A percentile compares a stretch with the other conserved stretches of the same genome.
Evolutionary conservation across 1,140 invertebrate species (phyloP).

Genomic region (Cherax quadricarinatus): DNA sequence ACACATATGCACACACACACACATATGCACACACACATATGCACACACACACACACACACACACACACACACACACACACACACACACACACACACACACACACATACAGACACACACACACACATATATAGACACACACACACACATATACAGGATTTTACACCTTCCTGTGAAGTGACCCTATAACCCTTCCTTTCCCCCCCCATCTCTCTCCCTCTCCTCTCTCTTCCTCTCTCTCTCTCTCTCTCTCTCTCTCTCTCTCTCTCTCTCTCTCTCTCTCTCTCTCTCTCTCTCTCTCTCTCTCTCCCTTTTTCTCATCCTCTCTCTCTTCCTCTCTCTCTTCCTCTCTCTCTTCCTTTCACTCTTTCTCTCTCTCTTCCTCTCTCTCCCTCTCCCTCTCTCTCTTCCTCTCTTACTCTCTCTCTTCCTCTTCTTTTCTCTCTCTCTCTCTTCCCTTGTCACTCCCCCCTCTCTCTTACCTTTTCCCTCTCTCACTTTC

Average conservation of each 20-base stretch:
- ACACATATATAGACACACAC: not conserved
- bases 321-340: not conserved
- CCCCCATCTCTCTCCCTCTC: too few species aligned
- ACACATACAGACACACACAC: slow-evolving; percentile 5
- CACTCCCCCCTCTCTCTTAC: too few species aligned
- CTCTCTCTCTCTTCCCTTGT: too few species aligned
- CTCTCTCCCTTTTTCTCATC: too few species aligned
- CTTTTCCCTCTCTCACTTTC: too few species aligned
- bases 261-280: not conserved
- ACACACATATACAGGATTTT: too few species aligned
- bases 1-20: slow-evolving; percentile 3
- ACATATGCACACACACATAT: not conserved
- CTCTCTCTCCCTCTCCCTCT: not conserved
- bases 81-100: slow-evolving; percentile 13
- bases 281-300: not conserved
- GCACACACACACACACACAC: slow-evolving; percentile 2
- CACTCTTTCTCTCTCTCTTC: not conserved
- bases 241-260: not conserved
- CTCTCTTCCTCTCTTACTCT: not conserved
- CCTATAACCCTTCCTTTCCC: too few species aligned
- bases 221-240: slow-evolving; percentile 10
- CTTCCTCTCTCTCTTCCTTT: not conserved
- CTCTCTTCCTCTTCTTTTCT: not conserved
- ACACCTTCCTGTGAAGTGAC: too few species aligned
- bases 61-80: slow-evolving; percentile 13